phyloP scores from a whole-genome alignment of 2,113 vertebrate species.

The Brachyhypopomus gauderio region DNA sequence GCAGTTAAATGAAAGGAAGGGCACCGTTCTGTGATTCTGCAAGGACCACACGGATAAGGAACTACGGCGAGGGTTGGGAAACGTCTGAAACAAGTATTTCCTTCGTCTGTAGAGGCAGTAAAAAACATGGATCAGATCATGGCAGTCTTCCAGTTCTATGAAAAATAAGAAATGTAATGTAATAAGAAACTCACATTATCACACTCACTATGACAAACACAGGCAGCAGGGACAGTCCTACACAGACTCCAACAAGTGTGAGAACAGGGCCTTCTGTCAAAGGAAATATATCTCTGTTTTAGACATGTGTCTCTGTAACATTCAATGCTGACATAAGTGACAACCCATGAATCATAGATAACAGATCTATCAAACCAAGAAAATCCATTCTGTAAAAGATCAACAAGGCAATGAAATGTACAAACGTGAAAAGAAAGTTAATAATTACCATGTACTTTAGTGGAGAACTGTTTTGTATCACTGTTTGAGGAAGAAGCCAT shows the following conservation, averaged over 20 bases:
- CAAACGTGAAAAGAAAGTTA: neutral
- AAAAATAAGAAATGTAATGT: neutral
- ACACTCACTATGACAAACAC: neutral
- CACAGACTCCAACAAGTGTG: neutral
- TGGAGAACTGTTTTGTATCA: neutral
- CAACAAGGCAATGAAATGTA: neutral
- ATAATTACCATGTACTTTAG: neutral
- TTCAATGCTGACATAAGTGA: neutral
- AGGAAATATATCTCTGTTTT: neutral
- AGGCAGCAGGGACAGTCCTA: neutral
- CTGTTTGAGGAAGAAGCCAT: slow-evolving; percentile 12
- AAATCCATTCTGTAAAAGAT: neutral
- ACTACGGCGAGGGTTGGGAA: slow-evolving; percentile 41
- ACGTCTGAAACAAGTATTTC: slow-evolving; percentile 1
- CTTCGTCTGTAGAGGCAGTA: slow-evolving; percentile 9
- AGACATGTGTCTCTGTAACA: neutral
- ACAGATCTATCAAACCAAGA: too few species aligned
- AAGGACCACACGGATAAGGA: slow-evolving; percentile 26
- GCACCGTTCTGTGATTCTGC: slow-evolving; percentile 10
- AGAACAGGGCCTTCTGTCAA: neutral
- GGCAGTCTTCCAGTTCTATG: neutral
- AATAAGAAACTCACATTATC: neutral
- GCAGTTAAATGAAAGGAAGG: neutral
- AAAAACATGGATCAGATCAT: neutral
- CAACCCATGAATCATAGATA: too few species aligned